These are phyloP conservation scores for Ryuthela nishihirai DNA, from an alignment of 2,888 invertebrate genomes.

Conservation along the genomic window DNA sequence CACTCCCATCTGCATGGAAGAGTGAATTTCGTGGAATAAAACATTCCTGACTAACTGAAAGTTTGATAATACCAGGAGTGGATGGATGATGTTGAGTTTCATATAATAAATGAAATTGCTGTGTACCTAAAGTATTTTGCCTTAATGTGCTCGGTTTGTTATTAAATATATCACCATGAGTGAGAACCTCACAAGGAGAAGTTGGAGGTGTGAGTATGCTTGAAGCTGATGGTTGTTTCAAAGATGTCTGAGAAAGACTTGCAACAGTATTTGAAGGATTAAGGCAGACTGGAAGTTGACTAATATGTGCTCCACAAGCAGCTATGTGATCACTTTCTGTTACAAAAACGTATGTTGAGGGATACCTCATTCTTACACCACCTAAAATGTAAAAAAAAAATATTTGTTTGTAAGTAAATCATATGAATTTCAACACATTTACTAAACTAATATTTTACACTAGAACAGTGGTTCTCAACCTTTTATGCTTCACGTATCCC, in stretches of 20 bases:
- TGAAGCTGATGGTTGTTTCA: slow-evolving; percentile 5
- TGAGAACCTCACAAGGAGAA: slow-evolving; percentile 45
- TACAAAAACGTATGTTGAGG: slow-evolving; percentile 86
- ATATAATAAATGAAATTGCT: too few species aligned
- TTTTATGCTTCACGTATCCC: too few species aligned
- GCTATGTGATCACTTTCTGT: slow-evolving; percentile 77
- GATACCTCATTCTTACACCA: slow-evolving; percentile 92
- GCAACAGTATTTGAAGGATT: too few species aligned
- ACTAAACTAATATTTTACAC: too few species aligned
- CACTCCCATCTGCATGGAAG: slow-evolving; percentile 39
- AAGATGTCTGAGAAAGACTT: too few species aligned
- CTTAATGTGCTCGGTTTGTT: too few species aligned
- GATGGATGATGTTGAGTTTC: neutral
- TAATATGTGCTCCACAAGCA: neutral
- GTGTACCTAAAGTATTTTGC: too few species aligned
- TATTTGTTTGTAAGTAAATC: too few species aligned
- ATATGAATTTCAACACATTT: too few species aligned
- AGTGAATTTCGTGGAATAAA: slow-evolving; percentile 25
- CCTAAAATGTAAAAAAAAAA: too few species aligned
- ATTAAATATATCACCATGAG: slow-evolving; percentile 1
- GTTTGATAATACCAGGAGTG: neutral
- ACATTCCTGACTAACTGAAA: slow-evolving; percentile 68
- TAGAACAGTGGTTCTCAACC: too few species aligned
- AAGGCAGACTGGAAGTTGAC: too few species aligned
- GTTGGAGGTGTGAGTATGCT: slow-evolving; percentile 47